Evolutionary conservation across 1,140 invertebrate genomes (phyloP).

Genomic region (Pseudomyrmex cubaensis): DNA sequence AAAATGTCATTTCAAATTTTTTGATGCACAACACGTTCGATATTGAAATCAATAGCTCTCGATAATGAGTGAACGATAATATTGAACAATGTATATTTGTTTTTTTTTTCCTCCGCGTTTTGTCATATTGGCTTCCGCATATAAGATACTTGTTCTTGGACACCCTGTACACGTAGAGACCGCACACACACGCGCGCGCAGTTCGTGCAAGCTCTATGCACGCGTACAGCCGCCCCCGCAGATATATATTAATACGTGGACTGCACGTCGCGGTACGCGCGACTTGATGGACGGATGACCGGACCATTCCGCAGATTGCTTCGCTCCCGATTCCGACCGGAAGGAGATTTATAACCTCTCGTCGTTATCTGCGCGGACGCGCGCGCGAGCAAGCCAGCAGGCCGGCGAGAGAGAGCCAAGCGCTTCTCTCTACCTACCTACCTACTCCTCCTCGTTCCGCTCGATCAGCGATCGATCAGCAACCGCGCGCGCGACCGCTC

Average conservation of each 20-base stretch:
- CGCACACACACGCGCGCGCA: background rate
- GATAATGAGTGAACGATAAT: background rate
- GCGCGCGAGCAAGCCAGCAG: constrained; percentile 58
- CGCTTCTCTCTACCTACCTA: constrained; percentile 49
- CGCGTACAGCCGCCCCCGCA: constrained; percentile 58
- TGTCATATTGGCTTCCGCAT: background rate
- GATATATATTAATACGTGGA: constrained; percentile 76
- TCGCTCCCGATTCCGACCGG: constrained; percentile 82
- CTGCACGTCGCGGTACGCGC: constrained; percentile 73
- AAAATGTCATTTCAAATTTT: too few species aligned
- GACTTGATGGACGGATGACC: constrained; percentile 85
- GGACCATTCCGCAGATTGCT: constrained; percentile 85
- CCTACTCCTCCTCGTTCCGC: constrained; percentile 52
- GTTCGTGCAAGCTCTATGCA: constrained; percentile 35
- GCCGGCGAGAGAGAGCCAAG: constrained; percentile 33
- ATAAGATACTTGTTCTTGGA: constrained; percentile 33
- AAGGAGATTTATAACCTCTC: constrained; percentile 85
- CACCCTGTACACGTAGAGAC: constrained; percentile 31
- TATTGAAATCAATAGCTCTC: background rate
- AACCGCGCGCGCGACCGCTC: constrained; percentile 47
- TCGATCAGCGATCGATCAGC: constrained; percentile 72
- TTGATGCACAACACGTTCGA: background rate
- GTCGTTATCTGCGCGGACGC: constrained; percentile 81
- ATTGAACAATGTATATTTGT: background rate
- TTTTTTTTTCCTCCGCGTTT: too few species aligned